Evolutionary conservation across 2,113 vertebrate genomes (phyloP).

Genomic region (Toxostoma redivivum): DNA sequence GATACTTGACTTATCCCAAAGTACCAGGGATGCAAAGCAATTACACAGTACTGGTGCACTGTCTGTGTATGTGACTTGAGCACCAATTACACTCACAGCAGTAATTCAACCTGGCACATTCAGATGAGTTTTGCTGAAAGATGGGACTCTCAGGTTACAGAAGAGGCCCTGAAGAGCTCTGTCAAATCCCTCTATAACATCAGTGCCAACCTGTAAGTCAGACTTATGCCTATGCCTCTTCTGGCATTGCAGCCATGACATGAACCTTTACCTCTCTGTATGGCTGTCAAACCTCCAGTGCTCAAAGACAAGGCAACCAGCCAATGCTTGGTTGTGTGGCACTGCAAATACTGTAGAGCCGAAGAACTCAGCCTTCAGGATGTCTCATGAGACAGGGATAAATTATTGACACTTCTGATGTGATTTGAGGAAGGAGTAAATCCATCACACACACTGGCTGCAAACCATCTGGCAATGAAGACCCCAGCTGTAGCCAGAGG

Average conservation of each 20-base stretch:
- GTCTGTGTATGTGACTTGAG: neutral
- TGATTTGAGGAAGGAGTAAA: neutral
- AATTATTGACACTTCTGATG: neutral
- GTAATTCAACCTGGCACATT: constrained; percentile 22
- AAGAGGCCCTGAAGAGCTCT: neutral
- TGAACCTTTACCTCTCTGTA: neutral
- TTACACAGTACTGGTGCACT: neutral
- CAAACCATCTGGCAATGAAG: neutral
- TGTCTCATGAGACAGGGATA: neutral
- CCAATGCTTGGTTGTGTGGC: neutral
- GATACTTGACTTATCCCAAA: neutral
- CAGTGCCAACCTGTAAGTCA: neutral
- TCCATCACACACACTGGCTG: neutral
- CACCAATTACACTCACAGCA: neutral
- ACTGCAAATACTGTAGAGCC: neutral
- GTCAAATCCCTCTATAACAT: neutral
- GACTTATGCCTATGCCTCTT: neutral
- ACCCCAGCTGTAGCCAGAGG: neutral
- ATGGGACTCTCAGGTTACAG: neutral
- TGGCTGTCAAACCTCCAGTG: neutral
- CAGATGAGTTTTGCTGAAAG: neutral
- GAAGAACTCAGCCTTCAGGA: neutral
- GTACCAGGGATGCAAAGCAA: neutral
- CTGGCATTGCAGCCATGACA: neutral
- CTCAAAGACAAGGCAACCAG: neutral